Evolutionary conservation across 2,113 vertebrate genomes (phyloP).

Genomic region (Labeo catla): DNA sequence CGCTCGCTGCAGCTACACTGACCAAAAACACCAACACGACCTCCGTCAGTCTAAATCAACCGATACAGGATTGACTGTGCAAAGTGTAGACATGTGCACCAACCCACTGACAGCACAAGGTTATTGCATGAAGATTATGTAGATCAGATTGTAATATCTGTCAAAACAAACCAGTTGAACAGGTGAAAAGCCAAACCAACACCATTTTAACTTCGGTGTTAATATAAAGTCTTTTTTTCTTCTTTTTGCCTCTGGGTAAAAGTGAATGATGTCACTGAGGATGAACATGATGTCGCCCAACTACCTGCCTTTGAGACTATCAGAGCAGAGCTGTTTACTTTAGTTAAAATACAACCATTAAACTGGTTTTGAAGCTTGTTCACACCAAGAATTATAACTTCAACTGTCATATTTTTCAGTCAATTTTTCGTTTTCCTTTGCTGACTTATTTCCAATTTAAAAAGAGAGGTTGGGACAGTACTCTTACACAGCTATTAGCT

Average conservation of each 20-base stretch:
- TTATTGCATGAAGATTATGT: not conserved
- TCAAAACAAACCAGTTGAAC: not conserved
- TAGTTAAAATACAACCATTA: not conserved
- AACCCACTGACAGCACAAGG: not conserved
- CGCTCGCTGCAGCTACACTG: not conserved
- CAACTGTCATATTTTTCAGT: not conserved
- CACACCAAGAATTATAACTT: not conserved
- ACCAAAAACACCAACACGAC: not conserved
- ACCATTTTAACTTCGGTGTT: not conserved
- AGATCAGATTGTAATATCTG: not conserved
- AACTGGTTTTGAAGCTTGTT: not conserved
- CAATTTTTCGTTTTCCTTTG: too few species aligned
- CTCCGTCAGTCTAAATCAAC: not conserved
- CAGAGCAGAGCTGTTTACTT: not conserved
- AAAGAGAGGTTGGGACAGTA: not conserved
- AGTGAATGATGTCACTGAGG: too few species aligned
- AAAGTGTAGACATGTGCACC: not conserved
- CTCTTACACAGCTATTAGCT: not conserved
- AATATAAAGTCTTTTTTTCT: not conserved
- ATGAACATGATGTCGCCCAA: too few species aligned
- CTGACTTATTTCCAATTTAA: not conserved
- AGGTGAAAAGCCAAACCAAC: not conserved
- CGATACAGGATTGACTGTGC: not conserved
- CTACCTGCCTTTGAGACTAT: not conserved
- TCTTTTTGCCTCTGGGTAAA: not conserved